Evolutionary conservation across 2,113 vertebrate genomes (phyloP).

Genomic region (Dasyornis broadbenti): DNA sequence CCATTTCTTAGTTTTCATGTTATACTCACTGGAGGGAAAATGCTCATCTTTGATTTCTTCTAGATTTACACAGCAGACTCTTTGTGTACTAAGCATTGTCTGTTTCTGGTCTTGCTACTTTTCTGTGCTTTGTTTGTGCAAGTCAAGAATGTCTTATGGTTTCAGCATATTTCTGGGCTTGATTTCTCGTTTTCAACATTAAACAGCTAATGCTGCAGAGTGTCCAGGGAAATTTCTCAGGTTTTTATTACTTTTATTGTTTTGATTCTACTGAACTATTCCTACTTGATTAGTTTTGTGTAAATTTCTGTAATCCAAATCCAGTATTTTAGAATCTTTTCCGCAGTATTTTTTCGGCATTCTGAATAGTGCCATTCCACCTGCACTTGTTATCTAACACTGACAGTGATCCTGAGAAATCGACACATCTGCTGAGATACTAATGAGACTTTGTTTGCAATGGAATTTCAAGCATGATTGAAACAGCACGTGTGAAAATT

Average conservation of each 20-base stretch:
- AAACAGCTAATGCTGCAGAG: neutral
- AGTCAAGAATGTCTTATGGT: neutral
- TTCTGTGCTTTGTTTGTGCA: conserved; percentile 35
- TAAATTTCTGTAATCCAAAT: neutral
- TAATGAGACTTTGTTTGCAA: neutral
- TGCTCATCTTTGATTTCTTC: neutral
- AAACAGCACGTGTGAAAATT: neutral
- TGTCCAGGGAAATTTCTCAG: neutral
- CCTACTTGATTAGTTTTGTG: neutral
- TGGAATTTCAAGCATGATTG: neutral
- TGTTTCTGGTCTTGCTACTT: conserved; percentile 8
- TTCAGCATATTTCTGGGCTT: neutral
- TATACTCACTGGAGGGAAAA: neutral
- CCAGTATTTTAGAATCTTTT: neutral
- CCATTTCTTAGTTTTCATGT: neutral
- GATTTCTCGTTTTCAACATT: conserved; percentile 36
- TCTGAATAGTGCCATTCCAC: neutral
- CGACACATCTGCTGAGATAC: neutral
- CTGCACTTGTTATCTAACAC: neutral
- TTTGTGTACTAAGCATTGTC: conserved; percentile 9
- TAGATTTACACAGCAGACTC: neutral
- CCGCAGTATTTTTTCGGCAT: neutral
- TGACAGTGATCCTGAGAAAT: neutral
- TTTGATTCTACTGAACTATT: neutral
- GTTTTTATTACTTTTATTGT: neutral